Conservation (phyloP, 2,113 vertebrate genomes). For the Echinops telfairi region DNA sequence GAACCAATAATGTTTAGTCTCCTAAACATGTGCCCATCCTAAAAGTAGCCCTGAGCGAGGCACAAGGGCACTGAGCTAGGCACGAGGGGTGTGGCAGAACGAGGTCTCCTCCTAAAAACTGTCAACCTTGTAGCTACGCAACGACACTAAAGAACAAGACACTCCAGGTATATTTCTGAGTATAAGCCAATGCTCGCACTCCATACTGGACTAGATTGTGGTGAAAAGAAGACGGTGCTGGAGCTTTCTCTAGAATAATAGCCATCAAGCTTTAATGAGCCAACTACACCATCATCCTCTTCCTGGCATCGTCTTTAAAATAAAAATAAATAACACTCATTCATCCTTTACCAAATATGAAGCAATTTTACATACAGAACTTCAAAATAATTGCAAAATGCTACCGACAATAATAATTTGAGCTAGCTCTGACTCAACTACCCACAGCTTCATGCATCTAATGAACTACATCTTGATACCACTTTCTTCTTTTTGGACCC, state of each 20-base stretch:
- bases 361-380: background rate
- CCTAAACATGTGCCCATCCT: background rate
- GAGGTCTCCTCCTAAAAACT: no score
- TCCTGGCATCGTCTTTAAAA: background rate
- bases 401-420: background rate
- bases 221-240: background rate
- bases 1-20: no score
- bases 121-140: no score
- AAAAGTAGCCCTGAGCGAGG: no score
- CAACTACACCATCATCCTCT: background rate
- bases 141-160: no score
- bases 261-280: background rate
- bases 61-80: no score
- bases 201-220: background rate
- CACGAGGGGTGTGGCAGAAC: no score
- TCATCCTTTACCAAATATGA: conserved; percentile 20
- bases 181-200: background rate
- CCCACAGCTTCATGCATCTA: background rate
- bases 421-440: background rate
- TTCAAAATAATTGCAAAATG: background rate
- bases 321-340: conserved; percentile 9
- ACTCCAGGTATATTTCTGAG: background rate
- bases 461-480: background rate
- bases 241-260: conserved; percentile 26
- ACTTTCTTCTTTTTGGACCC: background rate